Evolutionary conservation across 2,888 invertebrate genomes (phyloP).

Genomic region (Odontocerum albicorne): DNA sequence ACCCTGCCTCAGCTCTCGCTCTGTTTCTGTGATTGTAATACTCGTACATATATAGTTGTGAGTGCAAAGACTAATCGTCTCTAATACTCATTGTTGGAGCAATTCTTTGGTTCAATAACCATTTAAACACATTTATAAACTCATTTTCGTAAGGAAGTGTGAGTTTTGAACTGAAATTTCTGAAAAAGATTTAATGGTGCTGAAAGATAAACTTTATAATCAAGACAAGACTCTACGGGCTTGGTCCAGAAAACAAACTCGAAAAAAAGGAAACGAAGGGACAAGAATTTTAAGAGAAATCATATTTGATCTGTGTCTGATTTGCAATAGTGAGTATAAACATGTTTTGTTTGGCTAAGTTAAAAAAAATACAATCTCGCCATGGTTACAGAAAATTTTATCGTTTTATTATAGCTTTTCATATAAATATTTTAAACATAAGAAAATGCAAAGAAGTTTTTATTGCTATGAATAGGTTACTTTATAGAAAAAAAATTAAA

Average conservation of each 20-base stretch:
- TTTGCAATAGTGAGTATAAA: slow-evolving; percentile 22
- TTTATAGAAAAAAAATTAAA: too few species aligned
- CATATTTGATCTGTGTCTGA: slow-evolving; percentile 22
- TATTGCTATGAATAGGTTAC: too few species aligned
- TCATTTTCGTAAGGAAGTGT: too few species aligned
- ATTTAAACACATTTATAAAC: too few species aligned
- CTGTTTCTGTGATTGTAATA: slow-evolving; percentile 9
- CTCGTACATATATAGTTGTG: slow-evolving; percentile 1
- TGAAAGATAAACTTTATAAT: slow-evolving; percentile 9
- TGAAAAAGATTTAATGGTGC: slow-evolving; percentile 25
- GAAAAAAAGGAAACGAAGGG: neutral
- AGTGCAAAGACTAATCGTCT: too few species aligned
- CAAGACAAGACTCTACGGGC: neutral
- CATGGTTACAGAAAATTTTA: too few species aligned
- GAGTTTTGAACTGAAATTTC: neutral
- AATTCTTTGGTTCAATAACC: too few species aligned
- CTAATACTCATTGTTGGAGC: too few species aligned
- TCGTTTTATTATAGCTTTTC: too few species aligned
- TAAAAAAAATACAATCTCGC: too few species aligned
- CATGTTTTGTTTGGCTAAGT: neutral
- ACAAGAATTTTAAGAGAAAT: slow-evolving; percentile 11
- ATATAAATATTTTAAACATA: too few species aligned
- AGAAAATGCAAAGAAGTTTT: too few species aligned
- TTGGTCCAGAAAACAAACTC: slow-evolving; percentile 4
- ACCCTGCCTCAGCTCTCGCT: slow-evolving; percentile 5